Conservation (phyloP, 2,113 vertebrate genomes). For the Myrmecobius fasciatus region DNA sequence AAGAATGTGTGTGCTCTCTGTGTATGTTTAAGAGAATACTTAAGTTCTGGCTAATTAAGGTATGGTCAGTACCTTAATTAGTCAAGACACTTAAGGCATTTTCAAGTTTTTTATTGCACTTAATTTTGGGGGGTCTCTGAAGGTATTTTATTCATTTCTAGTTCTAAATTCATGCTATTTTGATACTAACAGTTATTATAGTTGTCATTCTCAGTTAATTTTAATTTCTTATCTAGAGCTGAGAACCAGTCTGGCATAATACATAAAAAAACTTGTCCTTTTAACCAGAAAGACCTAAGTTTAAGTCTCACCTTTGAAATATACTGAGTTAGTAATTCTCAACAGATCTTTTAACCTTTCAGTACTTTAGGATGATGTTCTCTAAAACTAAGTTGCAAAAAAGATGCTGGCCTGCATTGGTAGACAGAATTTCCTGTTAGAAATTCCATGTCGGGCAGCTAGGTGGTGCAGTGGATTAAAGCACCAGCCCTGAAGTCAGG, state of each 20-base stretch:
- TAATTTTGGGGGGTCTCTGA: neutral
- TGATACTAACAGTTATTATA: neutral
- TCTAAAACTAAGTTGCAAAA: neutral
- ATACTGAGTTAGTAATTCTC: neutral
- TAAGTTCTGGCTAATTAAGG: constrained; percentile 30
- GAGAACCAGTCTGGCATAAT: neutral
- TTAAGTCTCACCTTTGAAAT: neutral
- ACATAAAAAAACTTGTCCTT: neutral
- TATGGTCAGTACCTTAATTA: constrained; percentile 28
- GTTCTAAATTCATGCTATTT: neutral
- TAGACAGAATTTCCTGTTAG: neutral
- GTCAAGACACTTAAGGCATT: constrained; percentile 11
- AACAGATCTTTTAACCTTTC: neutral
- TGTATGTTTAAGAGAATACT: constrained; percentile 40
- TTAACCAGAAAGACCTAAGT: neutral
- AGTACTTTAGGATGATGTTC: neutral
- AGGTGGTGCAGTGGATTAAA: no score
- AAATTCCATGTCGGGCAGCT: no score
- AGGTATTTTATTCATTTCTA: neutral
- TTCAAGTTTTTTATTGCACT: neutral
- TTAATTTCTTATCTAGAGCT: neutral
- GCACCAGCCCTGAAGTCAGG: no score
- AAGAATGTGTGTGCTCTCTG: neutral
- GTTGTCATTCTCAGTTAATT: constrained; percentile 21
- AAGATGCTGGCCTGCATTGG: neutral